Conservation (phyloP, 2,113 vertebrate genomes). For the Tor tambroides region DNA sequence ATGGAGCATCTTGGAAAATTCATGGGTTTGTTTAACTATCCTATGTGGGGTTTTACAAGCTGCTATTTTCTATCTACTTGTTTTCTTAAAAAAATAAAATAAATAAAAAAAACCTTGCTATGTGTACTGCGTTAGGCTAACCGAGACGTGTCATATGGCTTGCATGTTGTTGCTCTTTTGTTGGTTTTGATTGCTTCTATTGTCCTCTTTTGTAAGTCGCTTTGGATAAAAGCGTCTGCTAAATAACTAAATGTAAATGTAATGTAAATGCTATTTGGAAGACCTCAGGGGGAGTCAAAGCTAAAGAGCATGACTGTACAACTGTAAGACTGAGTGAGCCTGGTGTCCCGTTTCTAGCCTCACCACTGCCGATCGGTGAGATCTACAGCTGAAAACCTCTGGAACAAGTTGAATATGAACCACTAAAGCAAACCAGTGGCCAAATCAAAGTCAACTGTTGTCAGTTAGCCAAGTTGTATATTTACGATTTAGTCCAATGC, state of each 20-base stretch:
- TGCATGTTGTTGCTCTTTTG: too few relatives aligned
- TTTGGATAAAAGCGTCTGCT: too few relatives aligned
- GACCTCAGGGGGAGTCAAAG: not conserved
- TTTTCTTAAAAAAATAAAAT: too few relatives aligned
- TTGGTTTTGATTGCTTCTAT: too few relatives aligned
- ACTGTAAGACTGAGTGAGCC: not conserved
- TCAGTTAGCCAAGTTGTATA: not conserved
- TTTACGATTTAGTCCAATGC: constrained; percentile 7
- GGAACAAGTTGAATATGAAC: not conserved
- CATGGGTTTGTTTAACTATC: too few relatives aligned
- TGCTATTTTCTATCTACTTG: too few relatives aligned
- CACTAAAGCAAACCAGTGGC: not conserved
- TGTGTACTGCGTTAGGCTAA: too few relatives aligned
- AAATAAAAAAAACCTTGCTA: too few relatives aligned
- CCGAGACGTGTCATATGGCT: too few relatives aligned
- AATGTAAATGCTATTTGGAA: too few relatives aligned
- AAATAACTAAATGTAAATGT: too few relatives aligned
- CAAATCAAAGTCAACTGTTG: not conserved
- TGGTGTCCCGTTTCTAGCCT: not conserved
- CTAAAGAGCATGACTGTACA: not conserved
- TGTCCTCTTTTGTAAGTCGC: too few relatives aligned
- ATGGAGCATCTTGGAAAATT: not conserved
- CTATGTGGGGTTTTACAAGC: not conserved
- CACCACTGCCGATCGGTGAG: not conserved
- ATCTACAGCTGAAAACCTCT: not conserved